Percentiles rank a stretch among this genome's conserved stretches.
These are phyloP conservation scores for Apocrypta bakeri DNA, from an alignment of 1,140 invertebrate genomes.

Conservation along the genomic window DNA sequence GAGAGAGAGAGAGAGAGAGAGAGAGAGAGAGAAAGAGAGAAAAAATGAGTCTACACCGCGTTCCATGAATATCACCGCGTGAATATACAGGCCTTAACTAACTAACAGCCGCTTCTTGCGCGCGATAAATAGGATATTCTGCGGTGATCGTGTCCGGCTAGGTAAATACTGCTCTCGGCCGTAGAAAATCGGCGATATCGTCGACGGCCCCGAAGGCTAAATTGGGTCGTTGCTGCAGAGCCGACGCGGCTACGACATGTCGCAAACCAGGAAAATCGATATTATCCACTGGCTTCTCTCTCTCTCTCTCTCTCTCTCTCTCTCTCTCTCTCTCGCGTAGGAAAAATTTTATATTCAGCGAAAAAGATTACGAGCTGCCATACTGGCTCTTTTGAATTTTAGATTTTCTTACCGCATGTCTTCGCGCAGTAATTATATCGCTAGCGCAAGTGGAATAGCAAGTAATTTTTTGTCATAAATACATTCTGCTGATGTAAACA, in stretches of 20 bases:
- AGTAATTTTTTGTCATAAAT: too few relatives aligned
- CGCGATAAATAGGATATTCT: neutral
- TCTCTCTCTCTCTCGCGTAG: neutral
- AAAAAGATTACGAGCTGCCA: neutral
- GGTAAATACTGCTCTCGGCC: neutral
- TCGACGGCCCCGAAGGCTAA: neutral
- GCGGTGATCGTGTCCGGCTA: neutral
- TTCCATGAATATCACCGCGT: neutral
- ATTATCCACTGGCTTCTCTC: neutral
- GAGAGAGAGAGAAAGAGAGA: neutral
- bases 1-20: neutral
- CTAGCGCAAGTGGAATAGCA: too few relatives aligned
- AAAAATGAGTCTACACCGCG: too few relatives aligned
- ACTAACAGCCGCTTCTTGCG: neutral
- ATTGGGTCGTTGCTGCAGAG: constrained; percentile 13
- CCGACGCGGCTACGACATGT: neutral
- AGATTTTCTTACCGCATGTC: neutral
- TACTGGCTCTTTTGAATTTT: neutral
- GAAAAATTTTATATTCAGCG: neutral
- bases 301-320: neutral
- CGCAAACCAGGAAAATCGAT: constrained; percentile 10
- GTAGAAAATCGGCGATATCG: constrained; percentile 8
- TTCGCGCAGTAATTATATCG: neutral
- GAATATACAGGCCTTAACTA: neutral
- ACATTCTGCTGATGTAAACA: too few relatives aligned